Percentiles rank a stretch among this genome's conserved stretches.
Evolutionary conservation across 2,113 vertebrate genomes (phyloP).

Genomic region (Channa maculata): DNA sequence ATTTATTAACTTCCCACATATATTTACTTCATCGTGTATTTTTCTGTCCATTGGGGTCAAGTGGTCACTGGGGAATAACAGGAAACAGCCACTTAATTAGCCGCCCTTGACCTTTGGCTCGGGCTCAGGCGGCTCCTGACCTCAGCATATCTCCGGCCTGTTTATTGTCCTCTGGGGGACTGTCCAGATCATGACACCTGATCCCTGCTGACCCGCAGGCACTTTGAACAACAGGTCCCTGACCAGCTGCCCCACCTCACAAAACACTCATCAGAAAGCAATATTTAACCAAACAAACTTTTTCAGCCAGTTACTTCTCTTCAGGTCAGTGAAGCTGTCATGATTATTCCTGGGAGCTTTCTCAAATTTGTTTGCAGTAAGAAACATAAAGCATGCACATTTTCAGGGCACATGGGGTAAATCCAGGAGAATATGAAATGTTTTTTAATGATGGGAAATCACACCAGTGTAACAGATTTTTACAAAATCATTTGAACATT

Average conservation of each 20-base stretch:
- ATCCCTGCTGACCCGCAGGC: slow-evolving; percentile 57
- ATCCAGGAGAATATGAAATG: slow-evolving; percentile 29
- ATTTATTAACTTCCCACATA: slow-evolving; percentile 51
- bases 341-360: slow-evolving; percentile 9
- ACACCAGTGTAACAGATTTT: slow-evolving; percentile 51
- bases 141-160: slow-evolving; percentile 56
- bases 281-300: slow-evolving; percentile 25
- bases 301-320: slow-evolving; percentile 16
- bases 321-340: neutral
- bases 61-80: slow-evolving; percentile 71
- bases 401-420: slow-evolving; percentile 11
- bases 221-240: slow-evolving; percentile 67
- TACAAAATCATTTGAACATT: slow-evolving; percentile 53
- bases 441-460: slow-evolving; percentile 62
- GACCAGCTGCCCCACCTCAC: slow-evolving; percentile 34
- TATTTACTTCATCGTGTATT: slow-evolving; percentile 22
- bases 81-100: slow-evolving; percentile 81
- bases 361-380: slow-evolving; percentile 25
- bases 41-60: slow-evolving; percentile 41
- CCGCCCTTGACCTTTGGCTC: slow-evolving; percentile 75
- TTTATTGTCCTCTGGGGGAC: slow-evolving; percentile 78
- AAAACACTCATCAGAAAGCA: slow-evolving; percentile 57
- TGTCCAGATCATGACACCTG: slow-evolving; percentile 71
- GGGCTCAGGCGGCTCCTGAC: slow-evolving; percentile 63
- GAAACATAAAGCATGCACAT: slow-evolving; percentile 30